Percentiles rank a stretch among this genome's conserved stretches.
Conservation (phyloP, 2,797 vertebrate genomes). For the Coccyzus lansbergi region DNA sequence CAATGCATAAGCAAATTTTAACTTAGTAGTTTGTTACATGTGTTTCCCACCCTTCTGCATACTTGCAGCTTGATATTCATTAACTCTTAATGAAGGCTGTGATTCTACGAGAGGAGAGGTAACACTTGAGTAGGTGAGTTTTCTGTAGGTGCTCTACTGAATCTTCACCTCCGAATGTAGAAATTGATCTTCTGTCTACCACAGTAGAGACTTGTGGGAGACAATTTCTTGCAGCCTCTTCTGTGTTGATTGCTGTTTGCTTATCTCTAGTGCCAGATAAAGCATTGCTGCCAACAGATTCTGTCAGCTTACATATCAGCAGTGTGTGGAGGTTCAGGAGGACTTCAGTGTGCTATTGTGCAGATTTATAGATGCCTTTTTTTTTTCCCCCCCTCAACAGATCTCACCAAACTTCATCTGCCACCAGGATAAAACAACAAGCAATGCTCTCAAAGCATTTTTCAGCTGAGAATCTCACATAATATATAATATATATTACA, state of each 20-base stretch:
- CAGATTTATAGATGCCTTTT: neutral
- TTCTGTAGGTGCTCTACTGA: constrained; percentile 52
- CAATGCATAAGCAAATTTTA: neutral
- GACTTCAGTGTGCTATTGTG: constrained; percentile 44
- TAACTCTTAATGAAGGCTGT: constrained; percentile 22
- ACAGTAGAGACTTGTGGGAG: constrained; percentile 53
- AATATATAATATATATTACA: neutral
- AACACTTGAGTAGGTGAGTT: constrained; percentile 54
- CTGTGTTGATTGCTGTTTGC: constrained; percentile 74
- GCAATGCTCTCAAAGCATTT: constrained; percentile 18
- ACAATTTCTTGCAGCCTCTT: constrained; percentile 69
- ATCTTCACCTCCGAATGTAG: constrained; percentile 67
- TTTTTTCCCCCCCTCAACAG: neutral
- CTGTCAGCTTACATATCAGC: constrained; percentile 61
- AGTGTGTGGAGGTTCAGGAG: constrained; percentile 44
- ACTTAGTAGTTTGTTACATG: neutral
- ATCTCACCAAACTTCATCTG: constrained; percentile 43
- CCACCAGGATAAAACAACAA: constrained; percentile 11
- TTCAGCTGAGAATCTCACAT: neutral
- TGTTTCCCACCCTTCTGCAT: neutral
- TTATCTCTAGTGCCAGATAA: constrained; percentile 63
- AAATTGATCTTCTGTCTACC: constrained; percentile 72
- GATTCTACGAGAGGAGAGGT: constrained; percentile 14
- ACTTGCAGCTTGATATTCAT: constrained; percentile 11
- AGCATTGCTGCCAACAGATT: constrained; percentile 67